phyloP scores from a whole-genome alignment of 2,888 invertebrate species.

The Clanis bilineata region DNA sequence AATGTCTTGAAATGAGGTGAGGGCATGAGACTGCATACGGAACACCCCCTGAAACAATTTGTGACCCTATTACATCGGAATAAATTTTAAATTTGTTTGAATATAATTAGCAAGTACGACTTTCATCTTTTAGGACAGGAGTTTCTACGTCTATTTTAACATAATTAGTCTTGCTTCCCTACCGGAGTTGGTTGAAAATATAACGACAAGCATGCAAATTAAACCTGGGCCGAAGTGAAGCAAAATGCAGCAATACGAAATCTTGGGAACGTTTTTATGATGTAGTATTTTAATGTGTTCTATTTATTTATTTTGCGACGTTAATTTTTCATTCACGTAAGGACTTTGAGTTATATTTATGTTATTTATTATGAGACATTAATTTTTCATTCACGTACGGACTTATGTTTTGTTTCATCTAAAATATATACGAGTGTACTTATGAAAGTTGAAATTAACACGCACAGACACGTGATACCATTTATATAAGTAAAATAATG shows the following conservation, averaged over 20 bases:
- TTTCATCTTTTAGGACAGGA: background rate
- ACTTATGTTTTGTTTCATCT: no score
- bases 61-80: background rate
- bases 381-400: no score
- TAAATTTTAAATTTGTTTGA: background rate
- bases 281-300: background rate
- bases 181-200: conserved; percentile 14
- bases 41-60: background rate
- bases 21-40: background rate
- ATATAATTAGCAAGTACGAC: background rate
- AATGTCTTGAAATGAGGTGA: background rate
- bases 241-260: background rate
- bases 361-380: no score
- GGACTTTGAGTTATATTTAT: no score
- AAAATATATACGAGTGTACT: no score
- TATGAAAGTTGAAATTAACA: no score
- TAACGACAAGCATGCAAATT: conserved; percentile 13
- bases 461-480: no score
- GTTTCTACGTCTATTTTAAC: background rate
- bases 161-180: conserved; percentile 17
- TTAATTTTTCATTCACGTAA: background rate
- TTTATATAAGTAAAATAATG: no score
- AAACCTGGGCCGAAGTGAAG: conserved; percentile 11
- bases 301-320: background rate
- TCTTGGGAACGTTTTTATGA: background rate